Percentiles rank a stretch among this genome's conserved stretches.
These are phyloP conservation scores for Anguilla megastoma DNA, from an alignment of 2,797 vertebrate species.

Conservation along the genomic window DNA sequence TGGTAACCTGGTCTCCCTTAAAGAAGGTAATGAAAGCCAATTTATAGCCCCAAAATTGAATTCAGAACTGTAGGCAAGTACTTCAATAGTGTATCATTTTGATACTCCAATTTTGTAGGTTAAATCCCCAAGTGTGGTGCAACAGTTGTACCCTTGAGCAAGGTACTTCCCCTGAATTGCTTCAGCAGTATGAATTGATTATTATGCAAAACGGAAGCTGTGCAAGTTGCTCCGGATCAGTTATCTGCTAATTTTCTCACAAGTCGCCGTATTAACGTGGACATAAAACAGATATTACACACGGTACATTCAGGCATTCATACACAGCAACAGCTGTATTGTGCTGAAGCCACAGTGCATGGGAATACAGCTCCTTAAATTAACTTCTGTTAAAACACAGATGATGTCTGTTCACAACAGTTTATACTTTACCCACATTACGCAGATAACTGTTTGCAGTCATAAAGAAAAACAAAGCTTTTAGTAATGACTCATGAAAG, in stretches of 20 bases:
- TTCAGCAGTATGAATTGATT: neutral
- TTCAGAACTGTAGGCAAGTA: neutral
- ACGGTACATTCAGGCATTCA: neutral
- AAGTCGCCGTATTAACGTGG: neutral
- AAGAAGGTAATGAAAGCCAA: neutral
- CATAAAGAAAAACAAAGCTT: neutral
- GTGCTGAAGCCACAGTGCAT: neutral
- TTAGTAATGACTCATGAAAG: neutral
- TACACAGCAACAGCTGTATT: neutral
- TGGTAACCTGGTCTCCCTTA: neutral
- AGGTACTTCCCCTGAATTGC: neutral
- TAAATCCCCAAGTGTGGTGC: neutral
- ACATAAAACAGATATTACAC: neutral
- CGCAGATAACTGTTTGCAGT: constrained; percentile 14
- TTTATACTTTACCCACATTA: neutral
- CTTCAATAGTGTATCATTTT: neutral
- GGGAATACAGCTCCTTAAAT: too few species aligned
- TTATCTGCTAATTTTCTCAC: neutral
- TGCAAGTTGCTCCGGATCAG: neutral
- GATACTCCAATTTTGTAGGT: neutral
- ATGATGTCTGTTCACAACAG: neutral
- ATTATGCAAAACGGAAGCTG: neutral
- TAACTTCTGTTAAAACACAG: neutral
- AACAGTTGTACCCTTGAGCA: neutral
- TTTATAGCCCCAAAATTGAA: neutral